phyloP scores from a whole-genome alignment of 2,113 vertebrate genomes.

The Cephalopterus ornatus region DNA sequence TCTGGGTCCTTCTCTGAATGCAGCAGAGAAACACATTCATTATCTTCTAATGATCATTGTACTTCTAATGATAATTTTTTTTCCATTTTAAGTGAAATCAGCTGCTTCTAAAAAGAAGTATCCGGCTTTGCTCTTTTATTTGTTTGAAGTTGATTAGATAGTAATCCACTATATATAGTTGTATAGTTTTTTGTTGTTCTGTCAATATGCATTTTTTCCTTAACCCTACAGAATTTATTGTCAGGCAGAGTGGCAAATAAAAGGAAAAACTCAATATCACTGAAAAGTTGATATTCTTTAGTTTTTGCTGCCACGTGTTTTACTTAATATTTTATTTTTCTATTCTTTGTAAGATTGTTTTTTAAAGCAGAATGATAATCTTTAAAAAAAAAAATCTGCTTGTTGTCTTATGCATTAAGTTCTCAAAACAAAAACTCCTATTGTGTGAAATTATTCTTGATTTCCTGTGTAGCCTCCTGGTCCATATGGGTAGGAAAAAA shows the following conservation, averaged over 20 bases:
- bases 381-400: neutral
- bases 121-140: neutral
- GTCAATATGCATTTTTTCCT: neutral
- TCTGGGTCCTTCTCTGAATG: neutral
- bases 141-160: neutral
- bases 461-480: neutral
- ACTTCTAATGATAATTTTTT: constrained; percentile 17
- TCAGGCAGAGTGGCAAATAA: neutral
- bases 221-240: neutral
- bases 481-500: neutral
- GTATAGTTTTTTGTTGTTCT: neutral
- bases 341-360: neutral
- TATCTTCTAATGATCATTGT: constrained; percentile 45
- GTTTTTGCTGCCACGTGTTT: neutral
- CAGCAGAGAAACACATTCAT: neutral
- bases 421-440: neutral
- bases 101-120: neutral
- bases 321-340: neutral
- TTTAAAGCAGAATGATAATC: neutral
- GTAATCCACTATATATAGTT: neutral
- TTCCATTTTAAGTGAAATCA: constrained; percentile 16
- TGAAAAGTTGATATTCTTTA: neutral
- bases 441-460: neutral
- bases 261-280: neutral
- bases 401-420: neutral